Evolutionary conservation across 2,797 vertebrate species (phyloP), one percentile per base, ranked within the genome.

Genomic region (Echeneis naucrates): DNA sequence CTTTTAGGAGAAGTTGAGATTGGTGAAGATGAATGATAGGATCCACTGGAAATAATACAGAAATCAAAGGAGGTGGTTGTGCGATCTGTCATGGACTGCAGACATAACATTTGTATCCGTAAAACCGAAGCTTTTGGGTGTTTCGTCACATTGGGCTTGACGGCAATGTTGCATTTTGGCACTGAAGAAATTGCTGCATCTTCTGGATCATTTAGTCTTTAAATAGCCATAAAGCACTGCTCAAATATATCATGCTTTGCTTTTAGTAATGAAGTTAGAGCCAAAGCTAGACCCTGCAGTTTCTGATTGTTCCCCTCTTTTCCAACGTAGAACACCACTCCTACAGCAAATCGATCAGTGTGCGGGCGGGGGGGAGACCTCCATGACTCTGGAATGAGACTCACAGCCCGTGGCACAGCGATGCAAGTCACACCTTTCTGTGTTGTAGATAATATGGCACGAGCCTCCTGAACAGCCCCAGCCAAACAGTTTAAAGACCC

Each of bases 321-420:
- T 3, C 44, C 45, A 21, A 33, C 42, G 72, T 60, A 69, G 69
- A 83, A 80, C 80, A 75, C 61, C 70, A 42, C 68, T 84, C 81
- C 61, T 72, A 71, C 21, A 2, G 83, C 40, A 33, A 89, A 89
- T 88, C 86, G 88, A 78, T 89, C 84, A 74, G 77, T 68, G n/a
- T n/a, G n/a, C n/a, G n/a, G n/a, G n/a, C n/a, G n/a, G n/a, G n/a
- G n/a, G n/a, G 38, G 80, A 48, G 19, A 13, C 57, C 40, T 70
- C 50, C 33, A 62, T 77, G 55, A 53, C 55, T 65, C 37, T 14
- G 5, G 44, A 37, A 38, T 21, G 55, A 80, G 68, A 37, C 53
- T 8, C 51, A 70, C 45, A 53, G 13, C 59, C 65, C 48, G 69
- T 26, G 4, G 52, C 76, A 56, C 66, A 71, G 65, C 53, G 52